phyloP scores from a whole-genome alignment of 2,797 vertebrate species.

The Potorous gilbertii region DNA sequence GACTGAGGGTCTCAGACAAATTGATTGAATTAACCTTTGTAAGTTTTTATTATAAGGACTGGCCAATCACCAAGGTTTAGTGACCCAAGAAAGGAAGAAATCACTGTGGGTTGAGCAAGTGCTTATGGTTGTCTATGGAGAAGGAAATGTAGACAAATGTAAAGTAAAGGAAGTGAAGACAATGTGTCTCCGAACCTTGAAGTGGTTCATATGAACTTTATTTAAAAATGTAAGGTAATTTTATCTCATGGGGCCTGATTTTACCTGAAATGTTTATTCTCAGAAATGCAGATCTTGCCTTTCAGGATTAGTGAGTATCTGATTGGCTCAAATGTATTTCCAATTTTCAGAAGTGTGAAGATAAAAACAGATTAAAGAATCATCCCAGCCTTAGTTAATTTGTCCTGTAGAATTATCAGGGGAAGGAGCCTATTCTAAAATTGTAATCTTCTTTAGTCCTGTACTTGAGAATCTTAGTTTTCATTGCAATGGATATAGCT shows the following conservation, averaged over 20 bases:
- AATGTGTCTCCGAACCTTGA: neutral
- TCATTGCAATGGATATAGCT: conserved; percentile 25
- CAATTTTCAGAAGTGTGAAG: conserved; percentile 27
- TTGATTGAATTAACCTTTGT: neutral
- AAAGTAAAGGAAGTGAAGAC: neutral
- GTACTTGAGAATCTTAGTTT: neutral
- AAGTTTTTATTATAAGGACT: neutral
- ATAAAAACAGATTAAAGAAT: conserved; percentile 10
- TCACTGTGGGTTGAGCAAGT: neutral
- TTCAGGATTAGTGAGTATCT: conserved; percentile 17
- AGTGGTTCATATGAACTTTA: neutral
- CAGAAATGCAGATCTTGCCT: neutral
- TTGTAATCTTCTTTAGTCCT: conserved; percentile 1
- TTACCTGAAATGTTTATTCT: neutral
- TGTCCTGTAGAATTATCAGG: conserved; percentile 23
- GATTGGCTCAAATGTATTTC: conserved; percentile 16
- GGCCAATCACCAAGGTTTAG: neutral
- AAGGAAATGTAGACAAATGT: neutral
- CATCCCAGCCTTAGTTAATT: neutral
- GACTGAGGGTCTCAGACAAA: neutral
- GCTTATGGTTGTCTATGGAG: neutral
- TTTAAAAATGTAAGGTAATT: neutral
- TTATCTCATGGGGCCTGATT: neutral
- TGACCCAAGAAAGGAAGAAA: neutral
- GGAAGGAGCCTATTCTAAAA: conserved; percentile 13